These are phyloP conservation scores for Pipistrellus pipistrellus DNA, from an alignment of 2,797 vertebrate genomes.

Conservation along the genomic window DNA sequence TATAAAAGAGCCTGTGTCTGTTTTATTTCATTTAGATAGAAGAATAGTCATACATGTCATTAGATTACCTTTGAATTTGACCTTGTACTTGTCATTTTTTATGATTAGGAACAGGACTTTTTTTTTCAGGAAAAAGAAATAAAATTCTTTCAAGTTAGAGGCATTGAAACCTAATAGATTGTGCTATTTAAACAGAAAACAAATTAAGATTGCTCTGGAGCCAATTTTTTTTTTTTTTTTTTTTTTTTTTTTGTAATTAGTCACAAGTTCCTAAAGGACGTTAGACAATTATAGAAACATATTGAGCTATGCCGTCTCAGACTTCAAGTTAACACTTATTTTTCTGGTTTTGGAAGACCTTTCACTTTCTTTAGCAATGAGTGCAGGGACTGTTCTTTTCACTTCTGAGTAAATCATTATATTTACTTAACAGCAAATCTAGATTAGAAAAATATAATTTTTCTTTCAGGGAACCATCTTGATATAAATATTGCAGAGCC, in stretches of 20 bases:
- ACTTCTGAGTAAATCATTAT: constrained; percentile 58
- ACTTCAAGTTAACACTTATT: constrained; percentile 74
- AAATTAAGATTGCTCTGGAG: constrained; percentile 74
- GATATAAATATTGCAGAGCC: neutral
- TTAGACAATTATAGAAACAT: constrained; percentile 83
- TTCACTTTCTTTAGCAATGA: constrained; percentile 69
- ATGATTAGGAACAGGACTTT: constrained; percentile 70
- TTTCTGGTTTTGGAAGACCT: constrained; percentile 74
- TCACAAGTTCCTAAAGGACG: constrained; percentile 79
- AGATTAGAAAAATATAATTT: constrained; percentile 27
- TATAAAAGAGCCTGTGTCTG: constrained; percentile 62
- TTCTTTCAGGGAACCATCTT: neutral
- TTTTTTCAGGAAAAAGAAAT: constrained; percentile 67
- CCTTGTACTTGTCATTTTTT: constrained; percentile 73
- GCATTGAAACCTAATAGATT: constrained; percentile 70
- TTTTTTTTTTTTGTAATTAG: constrained; percentile 71
- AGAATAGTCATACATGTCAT: constrained; percentile 70
- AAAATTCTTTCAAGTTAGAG: constrained; percentile 73
- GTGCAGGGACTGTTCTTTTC: neutral
- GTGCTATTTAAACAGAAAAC: constrained; percentile 82
- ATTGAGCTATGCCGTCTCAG: constrained; percentile 72
- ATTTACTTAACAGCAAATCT: neutral
- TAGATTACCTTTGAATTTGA: constrained; percentile 80
- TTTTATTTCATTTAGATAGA: constrained; percentile 70
- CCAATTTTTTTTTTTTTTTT: constrained; percentile 55